A percentile compares a stretch with the other conserved stretches of the same genome.
These are phyloP conservation scores for Oophaga pumilio DNA, from an alignment of 2,113 vertebrate genomes.

Conservation along the genomic window DNA sequence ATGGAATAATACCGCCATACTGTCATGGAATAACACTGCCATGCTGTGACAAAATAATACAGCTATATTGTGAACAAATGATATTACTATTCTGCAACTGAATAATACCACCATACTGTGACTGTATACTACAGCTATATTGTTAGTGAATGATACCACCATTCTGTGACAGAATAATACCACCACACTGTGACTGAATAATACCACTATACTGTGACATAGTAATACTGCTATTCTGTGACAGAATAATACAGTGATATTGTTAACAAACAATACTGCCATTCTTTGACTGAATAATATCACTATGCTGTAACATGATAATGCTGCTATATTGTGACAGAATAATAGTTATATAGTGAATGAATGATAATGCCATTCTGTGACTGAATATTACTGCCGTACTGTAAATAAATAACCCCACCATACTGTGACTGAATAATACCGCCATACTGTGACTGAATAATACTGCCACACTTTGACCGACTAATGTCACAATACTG, in stretches of 20 bases:
- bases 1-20: no score
- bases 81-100: not conserved
- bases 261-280: not conserved
- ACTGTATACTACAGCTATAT: not conserved
- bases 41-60: no score
- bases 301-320: not conserved
- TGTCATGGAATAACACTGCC: no score
- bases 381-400: not conserved
- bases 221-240: not conserved
- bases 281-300: not conserved
- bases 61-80: not conserved
- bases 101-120: not conserved
- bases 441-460: no score
- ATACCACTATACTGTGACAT: not conserved
- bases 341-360: not conserved
- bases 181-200: not conserved
- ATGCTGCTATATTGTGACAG: not conserved
- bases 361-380: not conserved
- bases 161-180: not conserved
- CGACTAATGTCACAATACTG: not conserved
- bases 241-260: not conserved
- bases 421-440: not conserved
- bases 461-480: not conserved
- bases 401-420: not conserved
- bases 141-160: not conserved